Evolutionary conservation across 1,140 invertebrate species (phyloP).

Genomic region (Phortica variegata): DNA sequence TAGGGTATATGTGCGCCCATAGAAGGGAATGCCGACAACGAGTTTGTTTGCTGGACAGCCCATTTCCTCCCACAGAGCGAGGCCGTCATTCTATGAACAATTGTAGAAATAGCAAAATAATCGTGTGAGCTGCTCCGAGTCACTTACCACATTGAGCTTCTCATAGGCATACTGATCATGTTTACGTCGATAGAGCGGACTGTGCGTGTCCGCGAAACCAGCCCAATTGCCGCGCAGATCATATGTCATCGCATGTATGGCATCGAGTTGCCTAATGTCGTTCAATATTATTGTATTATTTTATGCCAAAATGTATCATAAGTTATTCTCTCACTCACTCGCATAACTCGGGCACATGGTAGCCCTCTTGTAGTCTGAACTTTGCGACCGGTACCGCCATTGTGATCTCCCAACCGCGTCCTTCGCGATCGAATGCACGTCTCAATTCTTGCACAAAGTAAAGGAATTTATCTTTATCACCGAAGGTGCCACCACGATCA

Average conservation of each 20-base stretch:
- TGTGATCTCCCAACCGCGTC: constrained; percentile 81
- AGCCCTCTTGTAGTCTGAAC: constrained; percentile 81
- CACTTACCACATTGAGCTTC: constrained; percentile 80
- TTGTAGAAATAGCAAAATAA: background rate
- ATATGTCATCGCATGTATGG: constrained; percentile 88
- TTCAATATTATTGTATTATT: no score
- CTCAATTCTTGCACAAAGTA: constrained; percentile 80
- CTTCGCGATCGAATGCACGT: constrained; percentile 72
- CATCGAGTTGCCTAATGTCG: constrained; percentile 69
- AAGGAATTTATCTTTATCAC: constrained; percentile 81
- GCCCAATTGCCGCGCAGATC: constrained; percentile 91
- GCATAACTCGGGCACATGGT: constrained; percentile 85
- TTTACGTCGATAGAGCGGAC: constrained; percentile 78
- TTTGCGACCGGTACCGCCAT: constrained; percentile 85
- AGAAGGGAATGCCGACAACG: constrained; percentile 84
- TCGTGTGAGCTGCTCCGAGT: background rate
- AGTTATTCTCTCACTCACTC: constrained; percentile 65
- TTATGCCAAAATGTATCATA: no score
- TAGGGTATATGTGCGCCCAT: constrained; percentile 80
- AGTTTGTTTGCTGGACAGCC: constrained; percentile 85
- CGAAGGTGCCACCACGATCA: constrained; percentile 78
- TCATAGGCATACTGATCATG: constrained; percentile 87
- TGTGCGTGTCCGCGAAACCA: constrained; percentile 83
- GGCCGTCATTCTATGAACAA: constrained; percentile 71
- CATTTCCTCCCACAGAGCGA: constrained; percentile 80